Evolutionary conservation across 1,140 invertebrate genomes (phyloP).

Genomic region (Brachionus calyciflorus): DNA sequence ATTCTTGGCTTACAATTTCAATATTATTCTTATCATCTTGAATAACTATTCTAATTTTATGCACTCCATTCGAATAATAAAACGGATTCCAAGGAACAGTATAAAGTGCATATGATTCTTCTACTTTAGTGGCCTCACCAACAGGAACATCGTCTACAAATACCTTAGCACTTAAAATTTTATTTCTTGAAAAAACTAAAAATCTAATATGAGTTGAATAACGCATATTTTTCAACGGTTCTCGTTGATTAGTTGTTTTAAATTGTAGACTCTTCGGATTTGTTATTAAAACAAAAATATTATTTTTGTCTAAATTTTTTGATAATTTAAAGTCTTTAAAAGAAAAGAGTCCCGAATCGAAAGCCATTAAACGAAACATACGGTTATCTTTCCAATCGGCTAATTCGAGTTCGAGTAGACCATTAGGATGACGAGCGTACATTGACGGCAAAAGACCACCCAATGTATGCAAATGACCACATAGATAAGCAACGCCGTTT

Average conservation of each 20-base stretch:
- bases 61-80: constrained; percentile 68
- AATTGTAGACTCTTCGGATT: constrained; percentile 81
- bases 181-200: constrained; percentile 68
- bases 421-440: constrained; percentile 78
- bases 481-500: constrained; percentile 73
- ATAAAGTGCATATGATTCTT: constrained; percentile 65
- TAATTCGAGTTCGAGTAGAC: constrained; percentile 83
- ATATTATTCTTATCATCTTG: constrained; percentile 66
- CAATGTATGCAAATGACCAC: constrained; percentile 84
- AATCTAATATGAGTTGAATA: constrained; percentile 74
- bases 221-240: constrained; percentile 69
- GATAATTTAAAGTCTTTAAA: constrained; percentile 74
- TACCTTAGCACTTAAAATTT: constrained; percentile 66
- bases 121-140: constrained; percentile 64
- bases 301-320: constrained; percentile 62
- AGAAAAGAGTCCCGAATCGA: constrained; percentile 85
- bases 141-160: constrained; percentile 66
- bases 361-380: constrained; percentile 75
- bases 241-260: constrained; percentile 68
- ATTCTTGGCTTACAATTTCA: constrained; percentile 67
- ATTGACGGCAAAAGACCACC: constrained; percentile 75
- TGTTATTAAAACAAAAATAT: constrained; percentile 79
- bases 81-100: constrained; percentile 70
- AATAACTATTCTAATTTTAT: constrained; percentile 64
- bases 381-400: constrained; percentile 90